Evolutionary conservation across 1,140 invertebrate species (phyloP).

Genomic region (Sogatella furcifera): DNA sequence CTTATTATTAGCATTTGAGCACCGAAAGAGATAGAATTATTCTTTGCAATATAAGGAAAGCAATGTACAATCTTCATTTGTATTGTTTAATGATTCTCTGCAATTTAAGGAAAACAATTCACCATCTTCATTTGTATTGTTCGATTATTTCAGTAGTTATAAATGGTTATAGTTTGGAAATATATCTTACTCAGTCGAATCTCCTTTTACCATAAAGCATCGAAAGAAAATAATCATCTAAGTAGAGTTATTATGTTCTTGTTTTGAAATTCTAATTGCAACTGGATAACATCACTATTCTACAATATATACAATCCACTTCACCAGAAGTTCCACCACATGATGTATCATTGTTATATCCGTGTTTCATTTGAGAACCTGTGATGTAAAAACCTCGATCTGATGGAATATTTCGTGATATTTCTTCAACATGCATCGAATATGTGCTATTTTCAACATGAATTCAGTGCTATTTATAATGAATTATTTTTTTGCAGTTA

Average conservation of each 20-base stretch:
- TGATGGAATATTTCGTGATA: neutral
- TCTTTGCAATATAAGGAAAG: too few species aligned
- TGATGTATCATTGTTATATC: too few species aligned
- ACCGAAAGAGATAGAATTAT: too few species aligned
- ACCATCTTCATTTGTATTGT: neutral
- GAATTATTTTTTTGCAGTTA: constrained; percentile 51
- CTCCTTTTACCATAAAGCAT: too few species aligned
- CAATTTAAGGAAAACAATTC: too few species aligned
- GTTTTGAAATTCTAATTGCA: neutral
- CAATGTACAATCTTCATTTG: too few species aligned
- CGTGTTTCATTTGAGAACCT: too few species aligned
- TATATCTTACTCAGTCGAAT: neutral
- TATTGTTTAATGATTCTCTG: too few species aligned
- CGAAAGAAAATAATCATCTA: too few species aligned
- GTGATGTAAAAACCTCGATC: too few species aligned
- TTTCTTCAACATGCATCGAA: neutral
- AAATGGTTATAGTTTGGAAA: neutral
- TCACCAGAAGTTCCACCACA: neutral
- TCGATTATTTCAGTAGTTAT: neutral
- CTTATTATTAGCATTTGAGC: too few species aligned
- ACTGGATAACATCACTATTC: neutral
- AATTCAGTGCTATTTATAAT: neutral
- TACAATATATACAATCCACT: neutral
- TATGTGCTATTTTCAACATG: neutral
- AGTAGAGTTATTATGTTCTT: neutral